Conservation (phyloP, 2,888 invertebrate genomes). For the Platycheirus rosarum region DNA sequence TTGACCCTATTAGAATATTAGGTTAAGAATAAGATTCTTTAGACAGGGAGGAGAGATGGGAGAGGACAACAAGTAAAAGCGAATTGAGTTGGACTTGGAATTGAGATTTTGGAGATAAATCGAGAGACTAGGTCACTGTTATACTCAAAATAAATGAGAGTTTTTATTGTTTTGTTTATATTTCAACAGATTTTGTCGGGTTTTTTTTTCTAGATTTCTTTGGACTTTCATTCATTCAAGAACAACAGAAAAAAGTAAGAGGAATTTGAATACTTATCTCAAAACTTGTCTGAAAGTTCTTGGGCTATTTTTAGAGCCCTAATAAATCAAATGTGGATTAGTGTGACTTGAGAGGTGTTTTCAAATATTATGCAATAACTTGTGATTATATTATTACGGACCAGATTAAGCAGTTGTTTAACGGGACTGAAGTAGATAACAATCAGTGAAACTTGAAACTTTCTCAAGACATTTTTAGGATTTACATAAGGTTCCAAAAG, state of each 20-base stretch:
- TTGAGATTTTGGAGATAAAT: too few relatives aligned
- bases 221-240: conserved; percentile 72
- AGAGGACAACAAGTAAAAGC: conserved; percentile 40
- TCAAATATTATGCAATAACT: not conserved
- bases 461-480: conserved; percentile 43
- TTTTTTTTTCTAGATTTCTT: conserved; percentile 53
- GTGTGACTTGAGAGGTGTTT: not conserved
- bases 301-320: not conserved
- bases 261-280: conserved; percentile 1
- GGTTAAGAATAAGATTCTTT: conserved; percentile 41
- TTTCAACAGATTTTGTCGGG: conserved; percentile 37
- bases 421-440: not conserved
- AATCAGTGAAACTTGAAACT: conserved; percentile 55
- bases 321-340: not conserved
- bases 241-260: not conserved
- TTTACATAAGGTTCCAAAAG: too few relatives aligned
- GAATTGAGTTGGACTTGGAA: conserved; percentile 45
- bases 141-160: conserved; percentile 25
- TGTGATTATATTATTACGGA: too few relatives aligned
- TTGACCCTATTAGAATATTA: conserved; percentile 66
- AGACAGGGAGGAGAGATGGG: not conserved
- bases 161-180: conserved; percentile 12
- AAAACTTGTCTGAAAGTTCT: not conserved
- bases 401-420: too few relatives aligned
- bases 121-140: conserved; percentile 69